Evolutionary conservation across 2,888 invertebrate genomes (phyloP).

Genomic region (Kuschelorhynchus macadamiae): DNA sequence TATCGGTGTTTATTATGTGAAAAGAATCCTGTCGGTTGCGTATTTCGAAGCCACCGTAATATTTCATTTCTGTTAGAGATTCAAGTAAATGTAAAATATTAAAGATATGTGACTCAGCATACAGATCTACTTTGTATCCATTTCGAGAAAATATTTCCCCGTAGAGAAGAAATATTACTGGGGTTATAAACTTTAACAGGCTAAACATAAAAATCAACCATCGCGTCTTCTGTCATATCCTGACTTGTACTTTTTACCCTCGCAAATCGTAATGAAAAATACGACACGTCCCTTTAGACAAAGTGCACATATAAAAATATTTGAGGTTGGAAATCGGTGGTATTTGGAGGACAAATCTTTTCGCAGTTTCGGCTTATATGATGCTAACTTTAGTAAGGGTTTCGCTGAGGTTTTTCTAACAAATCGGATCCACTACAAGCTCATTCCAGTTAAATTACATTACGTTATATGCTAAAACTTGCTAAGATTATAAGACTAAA

Average conservation of each 20-base stretch:
- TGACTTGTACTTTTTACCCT: conserved; percentile 59
- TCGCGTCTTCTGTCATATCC: conserved; percentile 56
- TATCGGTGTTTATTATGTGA: too few relatives aligned
- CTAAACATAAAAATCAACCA: conserved; percentile 54
- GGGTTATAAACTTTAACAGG: conserved; percentile 52
- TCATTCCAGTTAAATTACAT: too few relatives aligned
- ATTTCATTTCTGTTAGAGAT: conserved; percentile 1
- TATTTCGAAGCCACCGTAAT: too few relatives aligned
- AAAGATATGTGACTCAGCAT: conserved; percentile 10
- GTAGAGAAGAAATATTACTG: conserved; percentile 41
- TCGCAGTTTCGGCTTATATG: conserved; percentile 28
- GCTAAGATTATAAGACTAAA: too few relatives aligned
- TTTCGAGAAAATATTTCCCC: conserved; percentile 1
- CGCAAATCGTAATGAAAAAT: conserved; percentile 59
- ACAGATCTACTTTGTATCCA: conserved; percentile 8
- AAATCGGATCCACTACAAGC: too few relatives aligned
- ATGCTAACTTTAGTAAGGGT: conserved; percentile 32
- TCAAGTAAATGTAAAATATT: conserved; percentile 6
- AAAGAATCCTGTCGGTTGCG: too few relatives aligned
- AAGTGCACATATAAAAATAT: conserved; percentile 67
- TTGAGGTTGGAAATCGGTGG: conserved; percentile 66
- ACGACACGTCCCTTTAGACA: conserved; percentile 64
- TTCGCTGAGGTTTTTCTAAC: background rate
- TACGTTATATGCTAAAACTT: too few relatives aligned
- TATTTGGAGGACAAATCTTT: conserved; percentile 46